These are phyloP conservation scores for Lamproptera curius DNA, from an alignment of 2,888 invertebrate species.

Conservation along the genomic window DNA sequence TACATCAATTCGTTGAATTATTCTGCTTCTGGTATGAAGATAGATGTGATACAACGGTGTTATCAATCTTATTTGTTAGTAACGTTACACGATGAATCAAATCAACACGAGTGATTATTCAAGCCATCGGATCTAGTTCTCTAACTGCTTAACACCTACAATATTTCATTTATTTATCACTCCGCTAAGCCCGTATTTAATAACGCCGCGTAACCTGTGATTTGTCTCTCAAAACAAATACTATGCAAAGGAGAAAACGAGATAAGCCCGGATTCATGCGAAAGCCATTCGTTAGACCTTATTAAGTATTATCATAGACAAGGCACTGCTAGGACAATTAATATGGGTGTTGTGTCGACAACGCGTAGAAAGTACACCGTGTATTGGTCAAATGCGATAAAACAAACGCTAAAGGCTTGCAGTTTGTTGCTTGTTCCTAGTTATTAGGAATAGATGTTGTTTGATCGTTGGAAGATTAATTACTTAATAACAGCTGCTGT, in stretches of 20 bases:
- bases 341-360: slow-evolving; percentile 20
- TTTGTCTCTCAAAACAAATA: slow-evolving; percentile 23
- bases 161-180: too few relatives aligned
- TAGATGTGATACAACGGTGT: too few relatives aligned
- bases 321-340: slow-evolving; percentile 22
- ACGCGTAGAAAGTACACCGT: slow-evolving; percentile 20
- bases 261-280: slow-evolving; percentile 25
- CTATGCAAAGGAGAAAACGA: slow-evolving; percentile 17
- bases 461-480: slow-evolving; percentile 8
- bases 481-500: neutral
- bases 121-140: too few relatives aligned
- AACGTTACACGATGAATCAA: too few relatives aligned
- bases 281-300: slow-evolving; percentile 34
- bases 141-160: too few relatives aligned
- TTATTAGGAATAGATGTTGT: neutral
- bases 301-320: slow-evolving; percentile 34
- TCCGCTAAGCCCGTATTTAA: too few relatives aligned
- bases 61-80: too few relatives aligned
- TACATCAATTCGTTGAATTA: too few relatives aligned
- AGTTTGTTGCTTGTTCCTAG: too few relatives aligned
- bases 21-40: too few relatives aligned
- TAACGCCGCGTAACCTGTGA: slow-evolving; percentile 17
- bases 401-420: slow-evolving; percentile 7
- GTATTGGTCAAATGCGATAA: slow-evolving; percentile 16
- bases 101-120: too few relatives aligned